Evolutionary conservation across 2,888 invertebrate species (phyloP).

Genomic region (Synergus gifuensis): DNA sequence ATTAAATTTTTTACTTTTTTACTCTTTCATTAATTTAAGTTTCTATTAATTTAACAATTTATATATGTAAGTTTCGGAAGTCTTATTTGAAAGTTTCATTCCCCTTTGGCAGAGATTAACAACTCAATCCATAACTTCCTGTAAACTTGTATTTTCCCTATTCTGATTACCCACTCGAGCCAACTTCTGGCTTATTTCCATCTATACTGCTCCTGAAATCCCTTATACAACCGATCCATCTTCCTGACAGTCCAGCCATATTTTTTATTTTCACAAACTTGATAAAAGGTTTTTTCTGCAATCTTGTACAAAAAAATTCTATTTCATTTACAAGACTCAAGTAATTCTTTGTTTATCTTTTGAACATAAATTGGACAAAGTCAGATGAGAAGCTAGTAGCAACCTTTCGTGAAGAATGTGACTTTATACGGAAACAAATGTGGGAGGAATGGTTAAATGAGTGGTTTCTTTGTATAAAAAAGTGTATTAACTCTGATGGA

Average conservation of each 20-base stretch:
- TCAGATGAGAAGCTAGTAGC: no score
- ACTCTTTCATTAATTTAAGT: background rate
- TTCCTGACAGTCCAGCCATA: background rate
- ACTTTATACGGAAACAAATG: no score
- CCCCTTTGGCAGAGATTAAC: background rate
- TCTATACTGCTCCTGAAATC: conserved; percentile 12
- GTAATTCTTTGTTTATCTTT: background rate
- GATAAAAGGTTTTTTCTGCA: background rate
- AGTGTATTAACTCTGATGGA: background rate
- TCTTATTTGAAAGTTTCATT: conserved; percentile 6
- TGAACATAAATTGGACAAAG: background rate
- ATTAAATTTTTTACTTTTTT: background rate
- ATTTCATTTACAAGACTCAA: background rate
- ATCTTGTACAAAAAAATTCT: background rate
- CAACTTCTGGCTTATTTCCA: background rate
- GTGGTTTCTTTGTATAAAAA: background rate
- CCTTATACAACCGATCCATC: conserved; percentile 10
- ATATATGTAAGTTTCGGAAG: background rate
- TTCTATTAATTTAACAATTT: background rate
- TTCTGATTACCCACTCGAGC: background rate
- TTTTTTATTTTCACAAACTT: conserved; percentile 3
- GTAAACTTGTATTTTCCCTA: conserved; percentile 16
- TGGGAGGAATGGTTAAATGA: background rate
- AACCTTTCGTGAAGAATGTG: no score
- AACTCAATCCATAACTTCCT: conserved; percentile 23